Base-by-base conservation (phyloP, 2,113 vertebrate species). In the Campylomormyrus tamandua region DNA sequence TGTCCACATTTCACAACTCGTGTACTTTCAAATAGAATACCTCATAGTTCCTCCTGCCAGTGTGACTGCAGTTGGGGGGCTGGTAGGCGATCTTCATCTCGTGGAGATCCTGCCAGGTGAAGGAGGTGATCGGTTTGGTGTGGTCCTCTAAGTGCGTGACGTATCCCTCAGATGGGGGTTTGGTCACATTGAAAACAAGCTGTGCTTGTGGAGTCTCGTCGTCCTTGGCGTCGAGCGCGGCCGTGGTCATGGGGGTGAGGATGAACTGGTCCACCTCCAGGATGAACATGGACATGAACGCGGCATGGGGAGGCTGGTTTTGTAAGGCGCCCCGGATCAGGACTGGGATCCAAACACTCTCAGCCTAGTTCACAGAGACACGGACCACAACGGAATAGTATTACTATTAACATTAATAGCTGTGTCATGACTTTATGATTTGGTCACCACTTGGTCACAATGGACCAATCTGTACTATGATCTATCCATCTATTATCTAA, bases 21-120 rank as follows among this genome's bases (percentile, higher is more conserved):
- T 39, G n/a, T 27, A 31, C 74, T 52, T 17, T 24, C n/a, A 4
- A 62, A 48, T 27, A 31, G 24, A 52, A 58, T 80, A 96, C 97
- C 96, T 97, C 95, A 88, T 93, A 95, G 94, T 94, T 96, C 89
- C 95, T 95, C 91, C 96, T 96, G 5, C 87, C 92, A 5, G 91
- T 80, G 66, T 92, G 92, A 93, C 96, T 96, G 92, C 90, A 91
- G 24, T 96, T 94, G 0, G 95, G 95, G 10, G 96, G 96, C 94
- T 97, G 97, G 93, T 96, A 98, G 58, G 95, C 95, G 66, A 95
- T 92, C 91, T 96, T 96, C 95, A 96, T 95, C 48, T 96, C 93
- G 35, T 94, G 92, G n/a, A 97, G 94, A 93, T 95, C 96, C 90
- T 90, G 87, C 95, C 83, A 93, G 84, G 92, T 95, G 92, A 97